Conservation (phyloP, 2,797 vertebrate genomes). For the Myotis vivesi region DNA sequence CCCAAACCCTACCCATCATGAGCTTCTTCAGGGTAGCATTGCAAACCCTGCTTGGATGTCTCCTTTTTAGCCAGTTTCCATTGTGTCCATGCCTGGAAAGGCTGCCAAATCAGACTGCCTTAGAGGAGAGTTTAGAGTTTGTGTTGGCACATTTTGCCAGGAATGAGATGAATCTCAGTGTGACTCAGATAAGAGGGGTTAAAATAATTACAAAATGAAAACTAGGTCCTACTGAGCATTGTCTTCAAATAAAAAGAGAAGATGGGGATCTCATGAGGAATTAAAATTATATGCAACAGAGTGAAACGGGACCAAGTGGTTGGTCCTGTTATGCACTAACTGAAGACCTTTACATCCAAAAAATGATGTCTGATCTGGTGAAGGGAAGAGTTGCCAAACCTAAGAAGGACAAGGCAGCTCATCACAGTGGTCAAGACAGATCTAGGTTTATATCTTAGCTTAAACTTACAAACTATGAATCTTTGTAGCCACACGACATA, state of each 20-base stretch:
- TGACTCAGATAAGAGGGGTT: background rate
- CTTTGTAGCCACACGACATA: background rate
- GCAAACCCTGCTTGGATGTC: no score
- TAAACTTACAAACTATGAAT: background rate
- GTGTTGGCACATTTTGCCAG: no score
- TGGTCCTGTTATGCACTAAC: background rate
- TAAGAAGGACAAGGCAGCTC: background rate
- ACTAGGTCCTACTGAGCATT: background rate
- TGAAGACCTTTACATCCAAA: background rate
- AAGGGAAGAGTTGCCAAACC: background rate
- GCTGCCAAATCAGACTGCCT: background rate
- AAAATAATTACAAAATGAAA: background rate
- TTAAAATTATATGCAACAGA: background rate
- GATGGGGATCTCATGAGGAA: fast-evolving
- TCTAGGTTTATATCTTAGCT: background rate
- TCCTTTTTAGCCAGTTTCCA: background rate
- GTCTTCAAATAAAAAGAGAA: background rate
- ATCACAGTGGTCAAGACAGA: fast-evolving
- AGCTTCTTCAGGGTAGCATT: background rate
- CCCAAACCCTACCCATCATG: background rate
- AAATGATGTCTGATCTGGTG: background rate
- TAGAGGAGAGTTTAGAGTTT: no score
- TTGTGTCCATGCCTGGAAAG: fast-evolving
- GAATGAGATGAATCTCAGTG: background rate
- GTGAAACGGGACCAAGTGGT: background rate